phyloP scores from a whole-genome alignment of 2,113 vertebrate species.

The Ceyx cyanopectus region DNA sequence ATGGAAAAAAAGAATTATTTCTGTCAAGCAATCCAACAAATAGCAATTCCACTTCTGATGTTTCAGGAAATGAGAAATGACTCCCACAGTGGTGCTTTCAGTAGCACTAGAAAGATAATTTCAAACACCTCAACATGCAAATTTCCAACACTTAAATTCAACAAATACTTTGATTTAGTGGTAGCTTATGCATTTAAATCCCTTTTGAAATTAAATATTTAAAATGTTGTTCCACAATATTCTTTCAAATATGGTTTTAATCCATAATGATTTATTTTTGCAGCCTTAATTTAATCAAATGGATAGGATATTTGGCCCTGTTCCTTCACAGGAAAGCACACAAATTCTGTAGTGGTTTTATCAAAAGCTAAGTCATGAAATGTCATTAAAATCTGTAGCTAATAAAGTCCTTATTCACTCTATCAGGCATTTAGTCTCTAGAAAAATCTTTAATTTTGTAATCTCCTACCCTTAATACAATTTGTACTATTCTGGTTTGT shows the following conservation, averaged over 20 bases:
- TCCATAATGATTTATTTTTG: not conserved
- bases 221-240: not conserved
- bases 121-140: slow-evolving; percentile 32
- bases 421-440: not conserved
- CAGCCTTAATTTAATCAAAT: not conserved
- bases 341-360: not conserved
- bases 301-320: not conserved
- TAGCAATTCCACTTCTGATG: slow-evolving; percentile 32
- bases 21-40: slow-evolving; percentile 35
- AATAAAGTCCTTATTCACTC: not conserved
- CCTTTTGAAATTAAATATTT: slow-evolving; percentile 37
- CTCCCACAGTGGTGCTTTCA: slow-evolving; percentile 32
- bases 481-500: not conserved
- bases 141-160: slow-evolving; percentile 30
- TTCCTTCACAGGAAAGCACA: not conserved
- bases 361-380: not conserved
- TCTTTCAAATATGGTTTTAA: slow-evolving; percentile 28
- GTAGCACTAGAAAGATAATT: slow-evolving; percentile 47
- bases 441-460: not conserved
- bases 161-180: slow-evolving; percentile 29
- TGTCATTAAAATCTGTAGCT: not conserved
- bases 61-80: slow-evolving; percentile 49
- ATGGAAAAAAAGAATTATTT: slow-evolving; percentile 34
- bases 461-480: not conserved
- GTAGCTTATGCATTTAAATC: not conserved